Conservation (phyloP, 2,888 invertebrate genomes). For the Catonia carolina region DNA sequence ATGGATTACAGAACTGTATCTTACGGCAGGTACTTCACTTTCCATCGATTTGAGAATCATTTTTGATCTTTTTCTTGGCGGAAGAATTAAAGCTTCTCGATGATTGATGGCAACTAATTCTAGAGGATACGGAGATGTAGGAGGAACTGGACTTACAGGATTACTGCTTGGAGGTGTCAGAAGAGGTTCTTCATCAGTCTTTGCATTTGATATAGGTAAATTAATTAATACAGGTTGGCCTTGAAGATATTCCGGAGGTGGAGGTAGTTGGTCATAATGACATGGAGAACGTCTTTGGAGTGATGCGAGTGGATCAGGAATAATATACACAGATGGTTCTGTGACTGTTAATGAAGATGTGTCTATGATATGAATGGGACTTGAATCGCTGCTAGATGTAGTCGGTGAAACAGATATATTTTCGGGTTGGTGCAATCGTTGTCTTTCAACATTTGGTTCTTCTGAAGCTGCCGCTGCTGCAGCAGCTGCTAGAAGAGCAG, state of each 20-base stretch:
- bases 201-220: conserved; percentile 31
- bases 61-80: conserved; percentile 69
- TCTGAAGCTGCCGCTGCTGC: conserved; percentile 40
- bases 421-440: conserved; percentile 32
- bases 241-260: conserved; percentile 31
- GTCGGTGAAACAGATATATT: conserved; percentile 17
- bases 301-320: conserved; percentile 35
- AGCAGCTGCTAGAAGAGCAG: conserved; percentile 40
- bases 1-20: conserved; percentile 72
- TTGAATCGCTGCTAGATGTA: conserved; percentile 24
- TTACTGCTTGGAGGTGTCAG: conserved; percentile 55
- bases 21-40: conserved; percentile 42
- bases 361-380: conserved; percentile 32
- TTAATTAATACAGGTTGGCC: conserved; percentile 23
- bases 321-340: conserved; percentile 37
- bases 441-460: conserved; percentile 37
- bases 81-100: conserved; percentile 57
- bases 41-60: conserved; percentile 66
- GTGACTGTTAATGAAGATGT: conserved; percentile 30
- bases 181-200: conserved; percentile 31
- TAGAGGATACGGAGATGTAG: conserved; percentile 50
- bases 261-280: conserved; percentile 26
- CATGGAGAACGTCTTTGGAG: conserved; percentile 29
- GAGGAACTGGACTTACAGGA: conserved; percentile 49
- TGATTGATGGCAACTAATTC: conserved; percentile 43